phyloP scores from a whole-genome alignment of 92 coral and sea anemone species.

The Epizoanthus illoricatus region DNA sequence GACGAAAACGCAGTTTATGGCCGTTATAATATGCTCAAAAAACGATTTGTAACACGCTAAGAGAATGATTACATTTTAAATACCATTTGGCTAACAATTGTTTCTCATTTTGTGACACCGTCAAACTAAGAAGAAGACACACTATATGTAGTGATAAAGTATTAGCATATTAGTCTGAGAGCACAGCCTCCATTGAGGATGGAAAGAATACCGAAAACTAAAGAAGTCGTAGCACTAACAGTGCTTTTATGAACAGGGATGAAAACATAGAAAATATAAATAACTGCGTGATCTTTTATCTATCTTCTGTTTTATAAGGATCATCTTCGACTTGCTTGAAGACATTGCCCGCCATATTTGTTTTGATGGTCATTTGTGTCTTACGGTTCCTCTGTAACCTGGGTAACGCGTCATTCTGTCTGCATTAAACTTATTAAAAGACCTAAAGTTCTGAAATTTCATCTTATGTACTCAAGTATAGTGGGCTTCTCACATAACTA shows the following conservation, averaged over 20 bases:
- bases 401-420: neutral
- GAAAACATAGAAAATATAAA: neutral
- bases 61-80: neutral
- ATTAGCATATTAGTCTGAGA: conserved; percentile 16
- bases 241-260: neutral
- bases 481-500: too few relatives aligned
- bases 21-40: too few relatives aligned
- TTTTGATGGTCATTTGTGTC: too few relatives aligned
- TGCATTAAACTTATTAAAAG: neutral
- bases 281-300: neutral
- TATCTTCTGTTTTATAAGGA: neutral
- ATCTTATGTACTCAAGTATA: neutral
- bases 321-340: neutral
- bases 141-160: neutral
- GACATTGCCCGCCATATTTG: neutral
- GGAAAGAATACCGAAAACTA: neutral
- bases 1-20: too few relatives aligned
- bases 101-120: neutral
- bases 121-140: neutral
- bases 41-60: neutral
- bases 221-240: neutral
- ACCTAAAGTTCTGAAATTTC: neutral
- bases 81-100: neutral
- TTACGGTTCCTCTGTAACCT: neutral
- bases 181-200: neutral